Base-by-base conservation (phyloP, 2,797 vertebrate species). In the Pterois miles region DNA sequence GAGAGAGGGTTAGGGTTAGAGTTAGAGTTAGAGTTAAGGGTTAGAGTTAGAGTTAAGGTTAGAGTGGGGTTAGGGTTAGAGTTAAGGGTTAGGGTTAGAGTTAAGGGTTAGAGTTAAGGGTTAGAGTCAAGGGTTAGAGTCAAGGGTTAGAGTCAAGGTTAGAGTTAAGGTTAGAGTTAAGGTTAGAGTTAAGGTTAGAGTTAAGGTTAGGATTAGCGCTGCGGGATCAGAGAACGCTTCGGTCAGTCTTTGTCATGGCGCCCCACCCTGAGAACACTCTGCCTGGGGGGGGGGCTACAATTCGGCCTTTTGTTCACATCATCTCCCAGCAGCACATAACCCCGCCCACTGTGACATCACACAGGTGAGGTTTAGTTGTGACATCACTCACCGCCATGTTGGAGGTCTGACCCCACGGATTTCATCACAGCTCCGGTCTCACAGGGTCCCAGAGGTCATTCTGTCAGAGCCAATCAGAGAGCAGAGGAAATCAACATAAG, bases 221-320 rank as follows among this genome's bases (percentile, higher is more conserved):
- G 36, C 16, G 86, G 65, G 94, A 94, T 94, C 94, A 95, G 94
- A 76, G 22, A 91, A 94, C 92, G 94, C 95, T 95, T 93, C 94
- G 89, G 93, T 90, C 81, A 1, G 31, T 93, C 80, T 95, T 95
- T 95, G 92, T 95, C 95, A 95, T 4, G 0, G 91, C 90, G 6
- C 75, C 77, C 74, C 74, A 5, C 78, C 59, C 48, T 23, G 81
- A 95, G 91, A 92, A 92, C 83, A 89, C 22, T 84, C 90, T 92
- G 92, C 92, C 76, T 59, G 76, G 69, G 3, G 58, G 71, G 10
- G 73, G 73, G 60, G 80, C 95, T 96, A 93, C 89, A 96, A 95
- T 95, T 96, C 95, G 95, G 95, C 95, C 95, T 95, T 96, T 95
- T 95, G 95, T 95, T 95, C 38, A 94, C 94, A 95, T 96, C 95